Evolutionary conservation across 2,888 invertebrate species (phyloP).

Genomic region (Athalia rosae): DNA sequence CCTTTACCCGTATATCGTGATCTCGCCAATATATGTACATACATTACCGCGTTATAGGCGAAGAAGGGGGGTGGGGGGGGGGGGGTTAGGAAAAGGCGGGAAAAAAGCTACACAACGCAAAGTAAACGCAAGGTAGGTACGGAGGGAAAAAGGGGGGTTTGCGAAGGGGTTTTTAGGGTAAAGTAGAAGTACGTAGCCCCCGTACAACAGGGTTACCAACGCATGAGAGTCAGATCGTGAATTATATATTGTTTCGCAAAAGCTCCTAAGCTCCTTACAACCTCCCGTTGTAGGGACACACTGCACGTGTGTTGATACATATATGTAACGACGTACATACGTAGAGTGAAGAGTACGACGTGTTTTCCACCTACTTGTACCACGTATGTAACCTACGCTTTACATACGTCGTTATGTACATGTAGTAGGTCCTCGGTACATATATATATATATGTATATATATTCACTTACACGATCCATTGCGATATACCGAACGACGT

Average conservation of each 20-base stretch:
- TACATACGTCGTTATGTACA: not conserved
- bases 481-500: too few relatives aligned
- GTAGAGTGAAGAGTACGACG: not conserved
- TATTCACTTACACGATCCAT: too few relatives aligned
- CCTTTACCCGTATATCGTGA: too few relatives aligned
- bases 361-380: not conserved
- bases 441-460: too few relatives aligned
- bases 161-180: constrained; percentile 24
- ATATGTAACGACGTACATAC: not conserved
- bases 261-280: constrained; percentile 43
- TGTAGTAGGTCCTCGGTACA: too few relatives aligned
- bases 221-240: constrained; percentile 35
- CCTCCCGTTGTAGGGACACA: not conserved
- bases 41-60: too few relatives aligned
- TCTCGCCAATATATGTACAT: too few relatives aligned
- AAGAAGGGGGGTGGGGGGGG: too few relatives aligned
- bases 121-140: not conserved
- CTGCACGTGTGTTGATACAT: constrained; percentile 3
- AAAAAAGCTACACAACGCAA: too few relatives aligned
- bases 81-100: too few relatives aligned
- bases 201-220: constrained; percentile 10
- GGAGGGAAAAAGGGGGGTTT: constrained; percentile 10
- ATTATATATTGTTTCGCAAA: constrained; percentile 39
- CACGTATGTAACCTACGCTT: not conserved
- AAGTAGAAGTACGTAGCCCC: not conserved